Evolutionary conservation across 2,888 invertebrate genomes (phyloP).

Genomic region (Aphidius colemani): DNA sequence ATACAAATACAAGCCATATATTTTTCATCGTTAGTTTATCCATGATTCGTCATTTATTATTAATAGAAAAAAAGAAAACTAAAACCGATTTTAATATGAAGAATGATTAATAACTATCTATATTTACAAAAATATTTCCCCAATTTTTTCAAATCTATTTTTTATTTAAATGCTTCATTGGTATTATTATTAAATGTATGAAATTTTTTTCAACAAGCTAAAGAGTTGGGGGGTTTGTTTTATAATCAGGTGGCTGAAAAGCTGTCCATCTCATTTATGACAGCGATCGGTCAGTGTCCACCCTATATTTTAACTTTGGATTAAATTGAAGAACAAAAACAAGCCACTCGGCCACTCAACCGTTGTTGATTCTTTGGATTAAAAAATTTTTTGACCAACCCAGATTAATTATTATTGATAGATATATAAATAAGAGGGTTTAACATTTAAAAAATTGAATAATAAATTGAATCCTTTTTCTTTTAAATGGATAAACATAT

Average conservation of each 20-base stretch:
- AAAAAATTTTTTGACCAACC: constrained; percentile 13
- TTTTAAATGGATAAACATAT: background rate
- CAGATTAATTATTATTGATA: constrained; percentile 5
- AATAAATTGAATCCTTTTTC: background rate
- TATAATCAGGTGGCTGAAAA: constrained; percentile 46
- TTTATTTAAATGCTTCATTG: constrained; percentile 1
- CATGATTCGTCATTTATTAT: constrained; percentile 13
- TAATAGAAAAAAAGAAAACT: no score
- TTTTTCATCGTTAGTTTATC: constrained; percentile 20
- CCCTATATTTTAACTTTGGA: constrained; percentile 52
- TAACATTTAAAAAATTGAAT: background rate
- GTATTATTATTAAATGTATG: no score
- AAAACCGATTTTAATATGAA: no score
- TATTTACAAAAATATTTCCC: no score
- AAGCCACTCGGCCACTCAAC: constrained; percentile 20
- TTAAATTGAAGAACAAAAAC: constrained; percentile 38
- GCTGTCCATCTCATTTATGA: constrained; percentile 37
- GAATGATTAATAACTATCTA: no score
- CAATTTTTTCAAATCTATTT: background rate
- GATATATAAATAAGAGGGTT: background rate
- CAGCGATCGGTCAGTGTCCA: constrained; percentile 55
- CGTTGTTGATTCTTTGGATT: constrained; percentile 28
- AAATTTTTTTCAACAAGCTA: background rate
- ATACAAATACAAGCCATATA: constrained; percentile 11
- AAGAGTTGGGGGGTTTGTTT: constrained; percentile 29